Evolutionary conservation across 1,140 invertebrate species (phyloP).

Genomic region (Brachionus angularis): DNA sequence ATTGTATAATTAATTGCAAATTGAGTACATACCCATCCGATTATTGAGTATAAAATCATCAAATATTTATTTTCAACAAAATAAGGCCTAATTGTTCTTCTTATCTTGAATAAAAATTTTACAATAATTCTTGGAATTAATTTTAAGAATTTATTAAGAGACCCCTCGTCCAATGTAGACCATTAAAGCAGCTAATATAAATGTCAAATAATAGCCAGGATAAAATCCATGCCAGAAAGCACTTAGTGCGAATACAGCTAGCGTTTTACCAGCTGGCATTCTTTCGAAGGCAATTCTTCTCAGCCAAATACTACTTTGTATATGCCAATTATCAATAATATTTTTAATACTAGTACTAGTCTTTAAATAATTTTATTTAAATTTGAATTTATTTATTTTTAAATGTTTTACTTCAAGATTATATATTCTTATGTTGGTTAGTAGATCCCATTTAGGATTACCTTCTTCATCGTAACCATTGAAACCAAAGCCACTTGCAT

Average conservation of each 20-base stretch:
- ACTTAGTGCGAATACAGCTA: constrained; percentile 76
- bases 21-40: constrained; percentile 72
- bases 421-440: constrained; percentile 82
- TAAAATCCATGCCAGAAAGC: constrained; percentile 95
- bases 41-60: constrained; percentile 70
- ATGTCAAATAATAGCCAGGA: constrained; percentile 93
- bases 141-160: too few species aligned
- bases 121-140: constrained; percentile 1
- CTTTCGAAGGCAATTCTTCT: constrained; percentile 79
- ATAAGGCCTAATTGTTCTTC: constrained; percentile 69
- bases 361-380: constrained; percentile 61
- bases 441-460: constrained; percentile 75
- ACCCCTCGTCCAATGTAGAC: constrained; percentile 76
- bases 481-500: constrained; percentile 85
- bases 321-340: constrained; percentile 83
- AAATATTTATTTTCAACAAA: constrained; percentile 66
- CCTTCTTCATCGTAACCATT: constrained; percentile 69
- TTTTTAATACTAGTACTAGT: constrained; percentile 72
- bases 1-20: constrained; percentile 76
- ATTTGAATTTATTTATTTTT: background rate
- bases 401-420: constrained; percentile 78
- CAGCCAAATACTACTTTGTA: constrained; percentile 76
- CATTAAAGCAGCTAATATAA: constrained; percentile 78
- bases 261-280: constrained; percentile 60
- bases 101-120: constrained; percentile 62